Conservation (phyloP, 1,140 invertebrate species). For the Caenorhabditis brenneri region DNA sequence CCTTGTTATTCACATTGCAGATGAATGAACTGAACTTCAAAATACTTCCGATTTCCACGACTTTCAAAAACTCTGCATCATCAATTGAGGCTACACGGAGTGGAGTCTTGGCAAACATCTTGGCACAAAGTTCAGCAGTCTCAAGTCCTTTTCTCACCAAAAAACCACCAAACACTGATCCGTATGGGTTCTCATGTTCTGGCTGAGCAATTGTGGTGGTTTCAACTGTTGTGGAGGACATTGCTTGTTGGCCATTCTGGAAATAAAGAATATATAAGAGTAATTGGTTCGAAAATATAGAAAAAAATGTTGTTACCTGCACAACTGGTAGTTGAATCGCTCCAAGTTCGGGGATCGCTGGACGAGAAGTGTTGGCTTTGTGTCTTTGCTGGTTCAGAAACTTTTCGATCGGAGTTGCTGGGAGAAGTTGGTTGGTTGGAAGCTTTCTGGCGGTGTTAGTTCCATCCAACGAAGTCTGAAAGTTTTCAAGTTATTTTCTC, state of each 20-base stretch:
- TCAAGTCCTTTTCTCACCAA: background rate
- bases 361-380: background rate
- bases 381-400: slow-evolving; percentile 14
- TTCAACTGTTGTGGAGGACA: background rate
- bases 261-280: background rate
- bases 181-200: slow-evolving; percentile 18
- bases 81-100: slow-evolving; percentile 2
- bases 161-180: slow-evolving; percentile 15
- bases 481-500: background rate
- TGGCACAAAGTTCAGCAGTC: slow-evolving; percentile 9
- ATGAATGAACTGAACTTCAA: slow-evolving; percentile 19
- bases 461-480: slow-evolving; percentile 11
- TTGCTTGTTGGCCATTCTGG: background rate
- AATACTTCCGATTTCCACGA: slow-evolving; percentile 17
- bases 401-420: background rate
- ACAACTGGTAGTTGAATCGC: background rate
- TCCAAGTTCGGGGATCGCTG: background rate
- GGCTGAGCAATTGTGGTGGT: background rate
- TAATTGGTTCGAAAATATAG: background rate
- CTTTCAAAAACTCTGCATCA: slow-evolving; percentile 20
- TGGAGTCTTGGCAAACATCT: background rate
- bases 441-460: background rate
- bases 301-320: too few relatives aligned
- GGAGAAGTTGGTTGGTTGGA: slow-evolving; percentile 16
- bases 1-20: background rate